phyloP scores from a whole-genome alignment of 2,888 invertebrate species.

The Metacarcinus magister region DNA sequence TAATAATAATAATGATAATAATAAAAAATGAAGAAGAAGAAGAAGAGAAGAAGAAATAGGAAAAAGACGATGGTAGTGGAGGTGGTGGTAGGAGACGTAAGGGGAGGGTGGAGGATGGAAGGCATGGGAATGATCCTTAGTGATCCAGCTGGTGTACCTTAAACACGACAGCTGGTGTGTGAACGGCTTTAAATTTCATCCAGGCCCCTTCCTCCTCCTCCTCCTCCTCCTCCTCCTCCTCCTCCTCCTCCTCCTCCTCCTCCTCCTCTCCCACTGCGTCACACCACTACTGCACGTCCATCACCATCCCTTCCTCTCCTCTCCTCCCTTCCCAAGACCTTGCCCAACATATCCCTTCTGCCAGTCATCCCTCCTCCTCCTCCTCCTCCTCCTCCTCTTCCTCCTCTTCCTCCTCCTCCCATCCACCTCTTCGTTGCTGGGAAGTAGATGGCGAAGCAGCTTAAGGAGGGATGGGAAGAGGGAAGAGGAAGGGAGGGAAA shows the following conservation, averaged over 20 bases:
- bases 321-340: background rate
- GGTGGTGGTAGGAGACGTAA: background rate
- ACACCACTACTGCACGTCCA: background rate
- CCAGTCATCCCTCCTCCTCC: background rate
- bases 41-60: background rate
- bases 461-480: background rate
- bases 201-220: background rate
- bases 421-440: background rate
- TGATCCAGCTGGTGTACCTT: background rate
- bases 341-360: background rate
- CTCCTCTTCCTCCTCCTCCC: constrained; percentile 5
- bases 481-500: background rate
- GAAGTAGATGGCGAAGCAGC: background rate
- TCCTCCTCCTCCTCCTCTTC: background rate
- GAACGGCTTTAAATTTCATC: background rate
- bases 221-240: background rate
- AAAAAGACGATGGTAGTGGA: background rate
- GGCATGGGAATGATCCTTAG: background rate
- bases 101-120: background rate
- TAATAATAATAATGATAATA: background rate
- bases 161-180: background rate
- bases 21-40: background rate
- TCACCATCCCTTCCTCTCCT: background rate
- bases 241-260: background rate
- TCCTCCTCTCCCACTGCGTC: background rate